Base-by-base conservation (phyloP, 2,888 invertebrate genomes). In the Polylopha cassiicola region DNA sequence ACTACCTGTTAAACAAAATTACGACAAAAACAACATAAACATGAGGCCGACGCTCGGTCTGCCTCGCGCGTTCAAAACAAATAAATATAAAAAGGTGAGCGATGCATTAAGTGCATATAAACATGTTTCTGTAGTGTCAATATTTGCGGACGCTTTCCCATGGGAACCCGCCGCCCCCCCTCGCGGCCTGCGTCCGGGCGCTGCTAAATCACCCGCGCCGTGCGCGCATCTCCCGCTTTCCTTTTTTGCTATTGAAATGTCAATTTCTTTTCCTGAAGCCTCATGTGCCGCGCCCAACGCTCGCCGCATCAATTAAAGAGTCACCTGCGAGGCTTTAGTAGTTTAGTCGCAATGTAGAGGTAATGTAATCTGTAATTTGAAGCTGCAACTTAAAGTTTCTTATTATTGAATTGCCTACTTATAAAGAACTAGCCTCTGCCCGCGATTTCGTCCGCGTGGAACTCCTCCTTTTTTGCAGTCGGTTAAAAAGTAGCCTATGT, bases 21-120 rank as follows among this genome's bases (percentile, higher is more conserved):
- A 76, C 69, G 67, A 77, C 73, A 78, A 82, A 81, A 81, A 77
- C 69, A 74, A 69, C 65, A 69, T 58, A 70, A 73, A 73, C 65
- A 66, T 61, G 69, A 66, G 66, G 73, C 75, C 78, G 82, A 78
- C 82, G 76, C 50, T 66, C 60, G 75, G 82, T 84, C 82, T 82
- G 78, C 75, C 71, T 65, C 59, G 71, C 72, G 67, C 71, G 73
- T 59, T 68, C 67, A 65, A 61, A 73, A 69, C 84, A 84, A 85
- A 84, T 76, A 76, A 75, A 80, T 77, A 71, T 74, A 80, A 81
- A 81, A 81, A 80, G 77, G 73, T 77, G 79, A 71, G 76, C 78
- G 79, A 70, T 78, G 82, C 82, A 84, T 85, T 84, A 85, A 85
- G 84, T 78, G 82, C 80, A 76, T 81, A 84, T 85, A 84, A 84